Percentiles rank a stretch among this genome's conserved stretches.
These are phyloP conservation scores for Sturnira hondurensis DNA, from an alignment of 2,113 vertebrate genomes.

Conservation along the genomic window DNA sequence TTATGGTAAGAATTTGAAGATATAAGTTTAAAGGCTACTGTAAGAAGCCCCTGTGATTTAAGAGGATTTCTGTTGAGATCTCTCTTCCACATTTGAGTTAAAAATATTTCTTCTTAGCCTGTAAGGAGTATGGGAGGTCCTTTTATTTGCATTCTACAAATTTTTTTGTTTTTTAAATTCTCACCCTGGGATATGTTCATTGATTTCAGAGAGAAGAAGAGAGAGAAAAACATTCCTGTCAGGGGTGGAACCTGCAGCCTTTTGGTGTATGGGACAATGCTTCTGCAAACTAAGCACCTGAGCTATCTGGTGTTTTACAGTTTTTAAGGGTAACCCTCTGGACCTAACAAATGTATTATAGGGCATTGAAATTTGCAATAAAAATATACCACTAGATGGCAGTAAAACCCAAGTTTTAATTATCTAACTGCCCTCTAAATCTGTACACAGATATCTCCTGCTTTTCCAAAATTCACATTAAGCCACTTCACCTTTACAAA, in stretches of 20 bases:
- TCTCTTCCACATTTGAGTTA: background rate
- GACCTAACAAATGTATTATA: background rate
- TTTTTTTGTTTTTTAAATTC: background rate
- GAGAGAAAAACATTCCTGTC: background rate
- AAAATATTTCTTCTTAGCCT: background rate
- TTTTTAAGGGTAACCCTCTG: background rate
- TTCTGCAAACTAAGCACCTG: background rate
- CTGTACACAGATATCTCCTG: background rate
- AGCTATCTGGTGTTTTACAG: background rate
- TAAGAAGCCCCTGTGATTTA: background rate
- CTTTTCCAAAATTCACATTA: background rate
- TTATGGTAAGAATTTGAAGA: background rate
- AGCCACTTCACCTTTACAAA: background rate
- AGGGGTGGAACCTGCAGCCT: background rate
- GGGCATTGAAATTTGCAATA: background rate
- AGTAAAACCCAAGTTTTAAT: constrained; percentile 62
- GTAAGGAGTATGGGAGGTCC: background rate
- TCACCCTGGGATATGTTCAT: no score
- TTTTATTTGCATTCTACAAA: background rate
- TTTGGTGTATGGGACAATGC: background rate
- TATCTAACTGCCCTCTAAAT: background rate
- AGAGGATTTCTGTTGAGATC: background rate
- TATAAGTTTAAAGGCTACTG: background rate
- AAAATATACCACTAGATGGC: constrained; percentile 76
- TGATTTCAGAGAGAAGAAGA: background rate